Evolutionary conservation across 2,888 invertebrate genomes (phyloP).

Genomic region (Hypolimnas misippus): DNA sequence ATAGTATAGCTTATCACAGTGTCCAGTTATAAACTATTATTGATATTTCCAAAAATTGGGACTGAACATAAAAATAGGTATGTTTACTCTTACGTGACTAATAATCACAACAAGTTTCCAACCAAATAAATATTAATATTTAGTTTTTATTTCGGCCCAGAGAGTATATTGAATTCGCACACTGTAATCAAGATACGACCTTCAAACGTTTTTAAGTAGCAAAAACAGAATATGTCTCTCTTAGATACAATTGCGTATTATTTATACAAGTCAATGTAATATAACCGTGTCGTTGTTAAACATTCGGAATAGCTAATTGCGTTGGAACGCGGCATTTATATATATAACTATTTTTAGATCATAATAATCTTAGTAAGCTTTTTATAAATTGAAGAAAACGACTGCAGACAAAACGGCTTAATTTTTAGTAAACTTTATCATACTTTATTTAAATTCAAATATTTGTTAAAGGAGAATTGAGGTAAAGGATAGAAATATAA

Average conservation of each 20-base stretch:
- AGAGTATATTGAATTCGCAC: background rate
- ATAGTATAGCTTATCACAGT: too few relatives aligned
- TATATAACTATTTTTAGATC: constrained; percentile 1
- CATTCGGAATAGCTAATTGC: constrained; percentile 17
- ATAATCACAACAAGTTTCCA: too few relatives aligned
- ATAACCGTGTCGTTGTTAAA: constrained; percentile 16
- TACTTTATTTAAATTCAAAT: background rate
- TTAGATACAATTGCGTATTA: constrained; percentile 16
- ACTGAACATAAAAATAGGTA: too few relatives aligned
- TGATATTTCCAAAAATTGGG: too few relatives aligned
- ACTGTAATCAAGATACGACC: constrained; percentile 15
- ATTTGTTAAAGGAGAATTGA: background rate
- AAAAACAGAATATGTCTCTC: constrained; percentile 28
- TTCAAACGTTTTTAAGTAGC: constrained; percentile 33
- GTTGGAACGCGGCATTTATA: constrained; percentile 5
- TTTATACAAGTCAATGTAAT: constrained; percentile 15
- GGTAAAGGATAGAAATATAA: background rate
- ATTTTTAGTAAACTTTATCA: background rate
- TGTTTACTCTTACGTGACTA: too few relatives aligned
- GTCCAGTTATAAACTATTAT: too few relatives aligned
- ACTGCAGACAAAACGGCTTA: background rate
- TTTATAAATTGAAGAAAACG: background rate
- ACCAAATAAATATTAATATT: background rate
- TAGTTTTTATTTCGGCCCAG: background rate
- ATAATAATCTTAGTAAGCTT: background rate